Evolutionary conservation across 2,113 vertebrate genomes (phyloP).

Genomic region (Rattus rattus): DNA sequence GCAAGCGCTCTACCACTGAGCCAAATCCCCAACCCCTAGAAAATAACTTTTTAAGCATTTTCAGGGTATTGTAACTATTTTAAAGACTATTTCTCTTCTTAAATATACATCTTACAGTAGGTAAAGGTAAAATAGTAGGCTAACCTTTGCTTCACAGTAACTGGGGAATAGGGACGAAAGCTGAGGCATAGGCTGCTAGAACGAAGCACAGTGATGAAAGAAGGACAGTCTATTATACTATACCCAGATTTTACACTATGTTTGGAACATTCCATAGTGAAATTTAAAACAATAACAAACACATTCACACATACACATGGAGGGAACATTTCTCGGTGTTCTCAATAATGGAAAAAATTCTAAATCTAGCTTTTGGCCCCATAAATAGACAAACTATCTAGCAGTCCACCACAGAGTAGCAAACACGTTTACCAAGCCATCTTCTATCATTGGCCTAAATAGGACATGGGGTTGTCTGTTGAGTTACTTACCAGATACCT

Average conservation of each 20-base stretch:
- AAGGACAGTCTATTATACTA: slow-evolving; percentile 7
- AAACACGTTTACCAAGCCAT: slow-evolving; percentile 54
- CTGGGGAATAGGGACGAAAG: neutral
- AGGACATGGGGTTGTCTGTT: slow-evolving; percentile 52
- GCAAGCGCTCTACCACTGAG: too few species aligned
- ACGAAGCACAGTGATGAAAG: slow-evolving; percentile 22
- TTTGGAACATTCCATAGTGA: slow-evolving; percentile 40
- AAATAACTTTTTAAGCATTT: slow-evolving; percentile 16
- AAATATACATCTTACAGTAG: slow-evolving; percentile 52
- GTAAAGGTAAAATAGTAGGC: slow-evolving; percentile 23
- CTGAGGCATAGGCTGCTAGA: neutral
- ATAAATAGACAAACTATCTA: slow-evolving; percentile 44
- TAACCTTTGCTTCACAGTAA: slow-evolving; percentile 63
- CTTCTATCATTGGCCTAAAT: slow-evolving; percentile 60
- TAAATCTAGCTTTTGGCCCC: slow-evolving; percentile 23
- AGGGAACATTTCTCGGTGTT: neutral
- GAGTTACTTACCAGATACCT: slow-evolving; percentile 70
- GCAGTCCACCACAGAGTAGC: neutral
- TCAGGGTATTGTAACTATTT: slow-evolving; percentile 4
- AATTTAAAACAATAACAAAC: slow-evolving; percentile 6
- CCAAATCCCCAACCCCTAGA: too few species aligned
- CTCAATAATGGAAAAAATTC: slow-evolving; percentile 48
- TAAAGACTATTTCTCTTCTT: slow-evolving; percentile 12
- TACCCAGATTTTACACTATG: neutral
- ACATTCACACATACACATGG: neutral